Evolutionary conservation across 2,888 invertebrate species (phyloP).

Genomic region (Macrosoma leucophasiata): DNA sequence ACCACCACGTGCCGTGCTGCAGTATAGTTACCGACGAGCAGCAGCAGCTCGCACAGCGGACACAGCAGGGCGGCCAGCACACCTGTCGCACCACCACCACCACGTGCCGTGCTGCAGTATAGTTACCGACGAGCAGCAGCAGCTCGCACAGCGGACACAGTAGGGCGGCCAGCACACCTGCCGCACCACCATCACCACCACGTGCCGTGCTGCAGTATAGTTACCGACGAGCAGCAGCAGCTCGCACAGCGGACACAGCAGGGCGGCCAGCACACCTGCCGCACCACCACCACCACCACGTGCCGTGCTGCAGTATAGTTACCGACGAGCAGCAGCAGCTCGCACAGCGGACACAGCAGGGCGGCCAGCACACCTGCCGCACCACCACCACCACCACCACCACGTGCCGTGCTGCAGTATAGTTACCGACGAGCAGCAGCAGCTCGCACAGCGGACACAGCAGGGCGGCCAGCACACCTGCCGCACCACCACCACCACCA

Average conservation of each 20-base stretch:
- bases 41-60: constrained; percentile 83
- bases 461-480: constrained; percentile 82
- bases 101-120: constrained; percentile 78
- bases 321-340: too few species aligned
- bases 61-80: constrained; percentile 84
- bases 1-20: too few species aligned
- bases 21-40: constrained; percentile 81
- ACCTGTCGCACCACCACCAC: constrained; percentile 86
- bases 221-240: constrained; percentile 84
- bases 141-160: too few species aligned
- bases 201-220: too few species aligned
- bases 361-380: too few species aligned
- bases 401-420: too few species aligned
- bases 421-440: constrained; percentile 82
- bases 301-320: constrained; percentile 46
- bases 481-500: constrained; percentile 66
- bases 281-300: constrained; percentile 88
- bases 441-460: constrained; percentile 88
- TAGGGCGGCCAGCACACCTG: too few species aligned
- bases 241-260: constrained; percentile 88
- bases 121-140: too few species aligned
- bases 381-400: too few species aligned
- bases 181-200: too few species aligned
- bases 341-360: too few species aligned
- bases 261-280: constrained; percentile 82